Base-by-base conservation (phyloP, 2,888 invertebrate species). In the Troides aeacus region DNA sequence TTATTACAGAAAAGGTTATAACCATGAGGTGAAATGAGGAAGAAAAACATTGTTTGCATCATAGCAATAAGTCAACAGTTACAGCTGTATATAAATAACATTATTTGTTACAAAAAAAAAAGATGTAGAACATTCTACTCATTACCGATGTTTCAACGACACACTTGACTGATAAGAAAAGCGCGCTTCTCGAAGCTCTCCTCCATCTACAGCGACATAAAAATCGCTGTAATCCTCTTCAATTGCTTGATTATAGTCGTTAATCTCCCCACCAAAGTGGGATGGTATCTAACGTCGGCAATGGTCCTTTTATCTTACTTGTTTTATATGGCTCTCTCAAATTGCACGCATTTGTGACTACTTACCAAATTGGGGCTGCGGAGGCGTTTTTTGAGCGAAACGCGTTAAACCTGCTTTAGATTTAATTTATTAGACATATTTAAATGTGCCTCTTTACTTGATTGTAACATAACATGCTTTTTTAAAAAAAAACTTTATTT, bases 181-280 rank as follows among this genome's bases (percentile, higher is more conserved):
- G 72, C 75, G 73, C 73, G 64, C 72, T 62, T 17, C 39, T 10
- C 23, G 36, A 42, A 68, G 50, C 59, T 63, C 63, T 53, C 59
- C 59, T 62, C 67, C 69, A 68, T 72, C 73, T 71, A 69, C 70
- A 69, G 75, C 71, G 81, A 85, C 84, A 87, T 89, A 89, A 91
- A 89, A 90, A 89, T 87, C 84, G 84, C 83, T 84, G 87, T 89
- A 89, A 90, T 90, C 87, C 87, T 77, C 84, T 78, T 81, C 89
- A 89, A 90, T 90, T 86, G 89, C 90, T 89, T 89, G 89, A 90
- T 90, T 90, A 89, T 89, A 76, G 88, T 85, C 86, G 85, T 89
- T 90, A 90, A 90, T 90, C 89, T 88, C 84, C 39, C 81, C 80
- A 82, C 82, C 79, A 81, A 85, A 84, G 85, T 82, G 83, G 84